Conservation (phyloP, 2,888 invertebrate genomes). For the Synanthedon tipuliformis region DNA sequence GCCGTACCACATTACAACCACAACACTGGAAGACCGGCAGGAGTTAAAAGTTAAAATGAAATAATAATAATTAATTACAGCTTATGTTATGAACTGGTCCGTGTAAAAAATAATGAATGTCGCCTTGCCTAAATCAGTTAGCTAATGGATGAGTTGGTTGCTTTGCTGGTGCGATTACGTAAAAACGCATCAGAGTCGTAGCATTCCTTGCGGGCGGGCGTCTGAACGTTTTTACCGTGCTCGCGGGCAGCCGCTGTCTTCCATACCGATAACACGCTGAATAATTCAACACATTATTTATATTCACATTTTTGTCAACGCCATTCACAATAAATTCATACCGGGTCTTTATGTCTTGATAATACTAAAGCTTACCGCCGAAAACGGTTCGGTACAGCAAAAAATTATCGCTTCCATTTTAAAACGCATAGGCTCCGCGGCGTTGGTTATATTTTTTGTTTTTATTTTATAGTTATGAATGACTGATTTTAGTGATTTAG, state of each 20-base stretch:
- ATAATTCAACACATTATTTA: conserved; percentile 67
- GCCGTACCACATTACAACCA: too few relatives aligned
- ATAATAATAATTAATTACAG: background rate
- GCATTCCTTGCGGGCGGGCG: conserved; percentile 51
- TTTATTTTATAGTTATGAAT: too few relatives aligned
- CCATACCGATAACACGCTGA: conserved; percentile 69
- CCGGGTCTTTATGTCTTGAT: conserved; percentile 67
- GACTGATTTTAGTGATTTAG: too few relatives aligned
- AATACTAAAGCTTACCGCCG: conserved; percentile 62
- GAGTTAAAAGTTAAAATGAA: background rate
- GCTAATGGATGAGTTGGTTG: conserved; percentile 69
- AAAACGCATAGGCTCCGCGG: conserved; percentile 11
- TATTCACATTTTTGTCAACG: conserved; percentile 70
- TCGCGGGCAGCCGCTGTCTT: conserved; percentile 31
- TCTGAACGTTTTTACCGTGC: conserved; percentile 13
- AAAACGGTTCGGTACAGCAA: conserved; percentile 38
- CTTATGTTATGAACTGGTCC: conserved; percentile 2
- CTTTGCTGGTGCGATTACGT: conserved; percentile 63
- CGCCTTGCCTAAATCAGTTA: conserved; percentile 50
- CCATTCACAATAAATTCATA: conserved; percentile 65
- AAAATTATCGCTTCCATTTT: conserved; percentile 35
- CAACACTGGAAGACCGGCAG: too few relatives aligned
- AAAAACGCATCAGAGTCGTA: conserved; percentile 49
- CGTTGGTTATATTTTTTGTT: too few relatives aligned
- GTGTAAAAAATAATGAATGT: conserved; percentile 29